Conservation (phyloP, 2,888 invertebrate genomes). For the Ectemnius continuus region DNA sequence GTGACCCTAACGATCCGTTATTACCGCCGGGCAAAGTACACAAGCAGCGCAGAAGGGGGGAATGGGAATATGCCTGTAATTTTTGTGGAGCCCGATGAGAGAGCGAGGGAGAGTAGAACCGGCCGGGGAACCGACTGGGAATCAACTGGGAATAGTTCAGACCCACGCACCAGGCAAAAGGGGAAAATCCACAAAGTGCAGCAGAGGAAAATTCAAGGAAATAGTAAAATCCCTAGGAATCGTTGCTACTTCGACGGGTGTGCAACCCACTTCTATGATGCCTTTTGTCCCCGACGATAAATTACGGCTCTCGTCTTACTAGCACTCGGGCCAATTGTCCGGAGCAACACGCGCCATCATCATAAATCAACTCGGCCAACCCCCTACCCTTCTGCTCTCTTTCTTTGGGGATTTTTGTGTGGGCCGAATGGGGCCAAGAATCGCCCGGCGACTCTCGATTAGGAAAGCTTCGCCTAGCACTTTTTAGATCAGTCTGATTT, state of each 20-base stretch:
- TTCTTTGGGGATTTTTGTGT: conserved; percentile 37
- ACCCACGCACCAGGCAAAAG: background rate
- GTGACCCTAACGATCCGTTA: conserved; percentile 40
- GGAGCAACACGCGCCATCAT: conserved; percentile 49
- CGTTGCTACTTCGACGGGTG: conserved; percentile 44
- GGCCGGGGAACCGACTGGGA: background rate
- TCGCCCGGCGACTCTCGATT: conserved; percentile 34
- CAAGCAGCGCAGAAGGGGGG: conserved; percentile 28
- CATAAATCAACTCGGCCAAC: conserved; percentile 50
- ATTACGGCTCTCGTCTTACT: conserved; percentile 47
- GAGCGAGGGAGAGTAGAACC: background rate
- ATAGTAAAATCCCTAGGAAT: conserved; percentile 44
- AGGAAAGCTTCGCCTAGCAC: conserved; percentile 12
- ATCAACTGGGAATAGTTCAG: background rate
- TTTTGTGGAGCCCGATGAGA: conserved; percentile 17
- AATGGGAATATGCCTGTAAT: conserved; percentile 12
- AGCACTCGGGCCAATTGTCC: conserved; percentile 44
- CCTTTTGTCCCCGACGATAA: conserved; percentile 47
- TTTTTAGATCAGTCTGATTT: too few species aligned
- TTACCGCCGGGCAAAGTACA: conserved; percentile 31
- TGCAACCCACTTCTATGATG: conserved; percentile 43
- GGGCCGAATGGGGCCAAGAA: background rate
- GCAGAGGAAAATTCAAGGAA: conserved; percentile 45
- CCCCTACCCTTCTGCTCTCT: too few species aligned
- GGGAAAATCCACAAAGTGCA: background rate